These are phyloP conservation scores for Caerostris darwini DNA, from an alignment of 1,140 invertebrate species.

Conservation along the genomic window DNA sequence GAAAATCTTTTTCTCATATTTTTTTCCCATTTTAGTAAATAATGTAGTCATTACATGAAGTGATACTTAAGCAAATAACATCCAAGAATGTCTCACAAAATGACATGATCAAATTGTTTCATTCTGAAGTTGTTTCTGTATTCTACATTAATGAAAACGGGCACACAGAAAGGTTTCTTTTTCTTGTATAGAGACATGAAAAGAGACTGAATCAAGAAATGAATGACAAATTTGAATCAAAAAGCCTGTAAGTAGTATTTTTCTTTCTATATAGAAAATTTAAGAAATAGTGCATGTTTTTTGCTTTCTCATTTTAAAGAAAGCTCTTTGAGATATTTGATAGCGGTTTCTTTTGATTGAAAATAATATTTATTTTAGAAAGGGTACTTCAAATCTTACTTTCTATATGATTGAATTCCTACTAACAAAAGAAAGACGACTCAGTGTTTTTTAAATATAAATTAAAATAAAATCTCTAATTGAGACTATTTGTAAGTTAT, in stretches of 20 bases:
- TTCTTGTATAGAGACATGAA: neutral
- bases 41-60: conserved; percentile 21
- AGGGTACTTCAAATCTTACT: neutral
- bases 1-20: conserved; percentile 4
- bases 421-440: no score
- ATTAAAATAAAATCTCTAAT: no score
- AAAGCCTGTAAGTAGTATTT: neutral
- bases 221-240: neutral
- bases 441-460: no score
- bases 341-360: neutral
- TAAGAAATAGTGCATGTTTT: neutral
- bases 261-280: neutral
- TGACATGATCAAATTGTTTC: conserved; percentile 23
- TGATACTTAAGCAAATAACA: conserved; percentile 43
- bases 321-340: neutral
- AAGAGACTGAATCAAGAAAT: neutral
- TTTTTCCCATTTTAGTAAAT: conserved; percentile 1
- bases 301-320: neutral
- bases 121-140: conserved; percentile 16
- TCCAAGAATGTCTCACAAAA: conserved; percentile 16
- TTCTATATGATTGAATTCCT: no score
- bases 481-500: no score
- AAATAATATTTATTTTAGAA: neutral
- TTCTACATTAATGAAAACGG: conserved; percentile 23
- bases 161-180: neutral